Evolutionary conservation across 2,113 vertebrate species (phyloP), one percentile per base, ranked within the genome.

Genomic region (Colaptes auratus): DNA sequence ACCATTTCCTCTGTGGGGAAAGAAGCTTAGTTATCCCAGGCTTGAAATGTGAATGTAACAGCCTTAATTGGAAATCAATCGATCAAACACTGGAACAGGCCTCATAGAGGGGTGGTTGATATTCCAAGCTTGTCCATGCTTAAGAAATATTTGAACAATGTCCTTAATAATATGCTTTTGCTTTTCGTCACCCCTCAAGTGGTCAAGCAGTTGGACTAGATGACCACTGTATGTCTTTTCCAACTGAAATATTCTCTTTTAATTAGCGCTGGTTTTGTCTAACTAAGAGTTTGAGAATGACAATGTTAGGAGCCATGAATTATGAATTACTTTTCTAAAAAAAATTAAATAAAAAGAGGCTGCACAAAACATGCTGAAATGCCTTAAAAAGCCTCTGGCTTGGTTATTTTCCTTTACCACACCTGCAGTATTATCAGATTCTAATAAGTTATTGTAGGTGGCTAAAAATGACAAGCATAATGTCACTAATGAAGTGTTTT

Each of bases 261-360:
- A 52, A 13, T 52, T 52, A 13, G 70, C n/a, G 31, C 33, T 91
- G n/a, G 80, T 93, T 73, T 21, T 94, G 33, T 82, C 19, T 80
- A 90, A 72, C n/a, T 88, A 89, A 58, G 65, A 82, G 58, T 60
- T 93, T 96, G 70, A 94, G 84, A 96, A 84, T 70, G 46, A 19
- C 35, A 77, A 55, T 93, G 75, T 52, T 55, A 80, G 66, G 48
- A 95, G 33, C 48, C 17, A 50, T 95, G 86, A 93, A 61, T 96
- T 94, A 87, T 46, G 58, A 48, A 81, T 91, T 94, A 76, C 16
- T 71, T 15, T 69, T 70, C 19, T 19, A 19, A 48, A 73, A 85
- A n/a, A 58, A 42, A 42, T 14, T 10, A 42, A 42, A 44, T 15
- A 33, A 88, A 50, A 78, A 91, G 19, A 12, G 31, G 7, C 25